A percentile compares a stretch with the other conserved stretches of the same genome.
Conservation (phyloP, 2,888 invertebrate species). For the Noctua pronuba region DNA sequence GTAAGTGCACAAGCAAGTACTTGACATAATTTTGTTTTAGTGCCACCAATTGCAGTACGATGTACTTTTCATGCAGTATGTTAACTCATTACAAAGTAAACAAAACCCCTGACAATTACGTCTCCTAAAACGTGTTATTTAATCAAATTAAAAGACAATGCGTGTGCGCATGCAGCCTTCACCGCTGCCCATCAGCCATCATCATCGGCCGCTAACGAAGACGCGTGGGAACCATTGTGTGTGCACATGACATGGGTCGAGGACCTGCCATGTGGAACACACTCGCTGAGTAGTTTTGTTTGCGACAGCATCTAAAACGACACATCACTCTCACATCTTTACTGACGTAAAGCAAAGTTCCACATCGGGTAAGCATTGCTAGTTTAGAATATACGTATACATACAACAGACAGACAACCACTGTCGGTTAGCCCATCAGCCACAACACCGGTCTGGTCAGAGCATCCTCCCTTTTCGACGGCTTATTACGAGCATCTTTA, state of each 20-base stretch:
- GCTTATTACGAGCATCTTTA: not conserved
- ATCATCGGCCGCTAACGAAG: constrained; percentile 32
- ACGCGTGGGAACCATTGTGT: constrained; percentile 60
- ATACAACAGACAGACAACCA: not conserved
- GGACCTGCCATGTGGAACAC: constrained; percentile 33
- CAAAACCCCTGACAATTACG: constrained; percentile 10
- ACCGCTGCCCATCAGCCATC: constrained; percentile 46
- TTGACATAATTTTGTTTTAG: not conserved
- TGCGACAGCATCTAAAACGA: not conserved
- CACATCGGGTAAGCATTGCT: not conserved
- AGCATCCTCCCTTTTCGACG: not conserved
- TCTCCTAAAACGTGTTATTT: constrained; percentile 20
- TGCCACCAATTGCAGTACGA: not conserved
- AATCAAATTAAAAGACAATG: constrained; percentile 30
- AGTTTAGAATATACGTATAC: not conserved
- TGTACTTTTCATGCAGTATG: not conserved
- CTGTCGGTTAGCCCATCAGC: not conserved
- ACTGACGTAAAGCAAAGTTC: not conserved
- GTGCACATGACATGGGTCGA: constrained; percentile 29
- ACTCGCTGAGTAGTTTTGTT: constrained; percentile 1
- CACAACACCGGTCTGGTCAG: not conserved
- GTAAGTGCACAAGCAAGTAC: not conserved
- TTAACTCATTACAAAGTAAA: constrained; percentile 7
- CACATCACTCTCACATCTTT: not conserved
- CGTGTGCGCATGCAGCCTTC: constrained; percentile 47